Evolutionary conservation across 2,797 vertebrate genomes (phyloP).

Genomic region (Chromis chromis): DNA sequence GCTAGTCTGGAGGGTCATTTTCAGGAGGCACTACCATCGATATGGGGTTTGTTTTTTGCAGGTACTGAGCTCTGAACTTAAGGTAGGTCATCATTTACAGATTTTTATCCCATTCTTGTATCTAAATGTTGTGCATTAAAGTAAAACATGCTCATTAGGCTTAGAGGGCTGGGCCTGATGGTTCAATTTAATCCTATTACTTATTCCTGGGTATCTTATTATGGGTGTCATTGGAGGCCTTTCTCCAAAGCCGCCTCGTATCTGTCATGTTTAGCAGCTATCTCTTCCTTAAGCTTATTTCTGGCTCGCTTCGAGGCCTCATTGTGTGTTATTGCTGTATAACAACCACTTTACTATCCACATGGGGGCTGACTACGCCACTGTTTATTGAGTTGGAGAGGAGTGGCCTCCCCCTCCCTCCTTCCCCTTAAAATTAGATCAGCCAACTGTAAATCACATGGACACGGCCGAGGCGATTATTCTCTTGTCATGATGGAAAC

Average conservation of each 20-base stretch:
- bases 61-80: slow-evolving; percentile 49
- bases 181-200: neutral
- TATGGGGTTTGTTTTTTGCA: slow-evolving; percentile 65
- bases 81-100: slow-evolving; percentile 52
- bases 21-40: slow-evolving; percentile 25
- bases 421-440: slow-evolving; percentile 67
- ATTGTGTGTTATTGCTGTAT: slow-evolving; percentile 43
- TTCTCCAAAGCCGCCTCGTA: neutral
- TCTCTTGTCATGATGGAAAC: slow-evolving; percentile 22
- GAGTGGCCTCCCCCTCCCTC: slow-evolving; percentile 58
- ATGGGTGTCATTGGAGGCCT: neutral
- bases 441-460: slow-evolving; percentile 65
- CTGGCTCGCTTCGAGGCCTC: slow-evolving; percentile 25
- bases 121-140: neutral
- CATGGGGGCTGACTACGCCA: slow-evolving; percentile 62
- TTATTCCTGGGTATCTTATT: slow-evolving; percentile 2
- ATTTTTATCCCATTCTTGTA: neutral
- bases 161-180: slow-evolving; percentile 23
- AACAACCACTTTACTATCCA: slow-evolving; percentile 49
- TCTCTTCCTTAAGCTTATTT: neutral
- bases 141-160: neutral
- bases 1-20: slow-evolving; percentile 33
- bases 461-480: slow-evolving; percentile 28
- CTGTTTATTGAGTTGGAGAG: slow-evolving; percentile 68
- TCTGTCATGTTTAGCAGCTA: neutral